phyloP scores from a whole-genome alignment of 1,140 invertebrate species.

The Sycobia sp. region DNA sequence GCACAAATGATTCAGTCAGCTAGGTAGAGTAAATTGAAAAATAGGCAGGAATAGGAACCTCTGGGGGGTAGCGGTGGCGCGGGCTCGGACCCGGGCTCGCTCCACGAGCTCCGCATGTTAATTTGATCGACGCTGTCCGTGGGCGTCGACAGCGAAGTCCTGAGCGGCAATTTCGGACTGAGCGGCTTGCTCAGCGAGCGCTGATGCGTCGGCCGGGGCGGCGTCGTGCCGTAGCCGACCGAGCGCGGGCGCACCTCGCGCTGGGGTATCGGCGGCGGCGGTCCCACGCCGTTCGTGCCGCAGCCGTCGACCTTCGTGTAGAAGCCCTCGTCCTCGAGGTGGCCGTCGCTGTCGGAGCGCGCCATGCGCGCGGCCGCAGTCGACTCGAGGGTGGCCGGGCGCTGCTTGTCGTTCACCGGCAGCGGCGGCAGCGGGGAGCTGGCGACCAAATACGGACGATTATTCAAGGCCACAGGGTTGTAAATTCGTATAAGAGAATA shows the following conservation, averaged over 20 bases:
- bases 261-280: slow-evolving; percentile 66
- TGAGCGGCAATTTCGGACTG: slow-evolving; percentile 64
- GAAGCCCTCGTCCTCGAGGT: slow-evolving; percentile 56
- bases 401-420: slow-evolving; percentile 65
- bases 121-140: slow-evolving; percentile 55
- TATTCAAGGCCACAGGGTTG: too few relatives aligned
- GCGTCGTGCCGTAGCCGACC: slow-evolving; percentile 63
- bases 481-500: too few relatives aligned
- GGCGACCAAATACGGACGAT: slow-evolving; percentile 1
- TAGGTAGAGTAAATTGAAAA: too few relatives aligned
- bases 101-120: slow-evolving; percentile 66
- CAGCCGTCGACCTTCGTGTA: slow-evolving; percentile 54
- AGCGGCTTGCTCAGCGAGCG: slow-evolving; percentile 66
- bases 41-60: slow-evolving; percentile 68
- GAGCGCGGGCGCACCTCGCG: slow-evolving; percentile 64
- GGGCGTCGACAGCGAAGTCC: slow-evolving; percentile 61
- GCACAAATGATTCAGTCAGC: too few relatives aligned
- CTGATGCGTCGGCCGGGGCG: slow-evolving; percentile 65
- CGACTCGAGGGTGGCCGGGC: slow-evolving; percentile 51
- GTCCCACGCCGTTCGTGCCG: slow-evolving; percentile 46
- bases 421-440: slow-evolving; percentile 76
- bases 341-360: slow-evolving; percentile 50
- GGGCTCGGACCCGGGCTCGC: slow-evolving; percentile 63
- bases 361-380: slow-evolving; percentile 46
- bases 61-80: slow-evolving; percentile 68